Evolutionary conservation across 2,888 invertebrate genomes (phyloP), one percentile per base, ranked within the genome.

Genomic region (Orchesellides sinensis): DNA sequence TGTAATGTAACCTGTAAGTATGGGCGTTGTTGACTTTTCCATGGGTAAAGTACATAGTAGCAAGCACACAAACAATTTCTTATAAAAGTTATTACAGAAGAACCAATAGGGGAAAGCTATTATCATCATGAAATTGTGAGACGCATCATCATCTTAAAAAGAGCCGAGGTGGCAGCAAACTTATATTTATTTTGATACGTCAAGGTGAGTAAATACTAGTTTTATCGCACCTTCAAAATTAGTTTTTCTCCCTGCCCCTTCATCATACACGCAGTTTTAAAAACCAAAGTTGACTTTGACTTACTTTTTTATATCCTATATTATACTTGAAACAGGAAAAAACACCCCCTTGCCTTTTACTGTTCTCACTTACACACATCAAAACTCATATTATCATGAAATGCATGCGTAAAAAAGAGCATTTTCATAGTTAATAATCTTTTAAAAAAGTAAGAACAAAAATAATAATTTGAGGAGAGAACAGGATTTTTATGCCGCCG

Each of bases 191-290:
- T 85, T 85, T 85, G 80, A 80, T 83, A 85, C 83, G 83, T 83
- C 85, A 80, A 74, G 79, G 80, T 63, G 81, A 81, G 85, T 85
- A 86, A 85, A 85, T 85, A 86, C 84, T 85, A 80, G 80, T 86
- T 86, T 86, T 86, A 86, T 86, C 86, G 85, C 86, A 86, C 86
- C 86, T 85, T 85, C 78, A 79, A 73, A 78, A 78, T 69, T 78
- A 78, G 61, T 78, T 78, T 78, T 72, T 54, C 54, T 54, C 25
- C 19, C n/a, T 12, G 6, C 65, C 29, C 74, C 63, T 72, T 72
- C 63, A n/a, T 47, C 61, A 45, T 45, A 8, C n/a, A n/a, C n/a
- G n/a, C n/a, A n/a, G n/a, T n/a, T n/a, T n/a, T n/a, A n/a, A n/a
- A n/a, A n/a, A n/a, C n/a, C n/a, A n/a, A n/a, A n/a, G n/a, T n/a